These are phyloP conservation scores for Eufriesea mexicana DNA, from an alignment of 1,140 invertebrate genomes.

Conservation along the genomic window DNA sequence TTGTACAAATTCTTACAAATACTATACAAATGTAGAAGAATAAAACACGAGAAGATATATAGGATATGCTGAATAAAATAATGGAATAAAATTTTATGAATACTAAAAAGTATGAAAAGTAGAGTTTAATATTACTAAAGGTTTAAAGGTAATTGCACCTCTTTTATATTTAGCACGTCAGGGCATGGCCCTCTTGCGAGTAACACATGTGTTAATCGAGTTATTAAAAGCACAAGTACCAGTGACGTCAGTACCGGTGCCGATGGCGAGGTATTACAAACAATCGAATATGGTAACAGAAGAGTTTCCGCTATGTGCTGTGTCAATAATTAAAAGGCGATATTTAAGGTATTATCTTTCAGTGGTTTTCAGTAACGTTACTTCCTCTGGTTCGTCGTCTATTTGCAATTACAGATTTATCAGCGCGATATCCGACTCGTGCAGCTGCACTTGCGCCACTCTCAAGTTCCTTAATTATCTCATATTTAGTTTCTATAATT, in stretches of 20 bases:
- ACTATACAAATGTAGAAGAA: too few species aligned
- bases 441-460: slow-evolving; percentile 25
- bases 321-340: neutral
- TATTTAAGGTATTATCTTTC: neutral
- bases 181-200: neutral
- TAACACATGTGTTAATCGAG: slow-evolving; percentile 14
- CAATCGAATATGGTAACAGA: neutral
- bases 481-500: slow-evolving; percentile 36
- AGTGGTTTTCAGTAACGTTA: neutral
- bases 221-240: slow-evolving; percentile 47
- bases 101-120: too few species aligned
- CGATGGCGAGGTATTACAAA: neutral
- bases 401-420: neutral
- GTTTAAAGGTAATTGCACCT: slow-evolving; percentile 12
- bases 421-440: neutral
- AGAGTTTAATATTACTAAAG: neutral
- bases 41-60: too few species aligned
- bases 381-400: neutral
- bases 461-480: slow-evolving; percentile 32
- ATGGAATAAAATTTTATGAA: too few species aligned
- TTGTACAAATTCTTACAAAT: too few species aligned
- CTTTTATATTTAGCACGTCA: slow-evolving; percentile 45
- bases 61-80: too few species aligned
- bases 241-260: slow-evolving; percentile 13
- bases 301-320: neutral